These are phyloP conservation scores for Lomographa bimaculata DNA, from an alignment of 2,888 invertebrate genomes.

Conservation along the genomic window DNA sequence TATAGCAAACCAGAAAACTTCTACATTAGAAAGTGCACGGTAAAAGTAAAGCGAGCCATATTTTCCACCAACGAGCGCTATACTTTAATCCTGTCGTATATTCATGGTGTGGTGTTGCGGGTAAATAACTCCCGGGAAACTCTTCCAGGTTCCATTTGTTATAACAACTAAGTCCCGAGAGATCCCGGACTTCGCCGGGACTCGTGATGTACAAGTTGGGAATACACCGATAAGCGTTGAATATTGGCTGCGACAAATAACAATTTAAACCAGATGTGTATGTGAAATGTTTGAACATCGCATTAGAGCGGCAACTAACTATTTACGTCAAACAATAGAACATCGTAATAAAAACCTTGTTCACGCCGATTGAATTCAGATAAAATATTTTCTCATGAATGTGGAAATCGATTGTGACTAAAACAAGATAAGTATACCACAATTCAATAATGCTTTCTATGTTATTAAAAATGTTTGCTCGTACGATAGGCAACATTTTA, in stretches of 20 bases:
- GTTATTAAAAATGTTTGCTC: not conserved
- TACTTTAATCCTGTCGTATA: constrained; percentile 66
- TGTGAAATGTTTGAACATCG: constrained; percentile 8
- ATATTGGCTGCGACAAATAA: constrained; percentile 29
- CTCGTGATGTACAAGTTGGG: constrained; percentile 43
- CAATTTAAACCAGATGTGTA: constrained; percentile 25
- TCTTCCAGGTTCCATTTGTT: constrained; percentile 69
- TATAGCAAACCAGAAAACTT: constrained; percentile 44
- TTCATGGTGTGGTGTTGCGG: constrained; percentile 60
- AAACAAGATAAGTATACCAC: constrained; percentile 14
- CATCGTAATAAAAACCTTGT: constrained; percentile 28
- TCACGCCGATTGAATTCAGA: constrained; percentile 30
- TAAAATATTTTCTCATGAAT: constrained; percentile 21
- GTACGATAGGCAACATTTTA: too few relatives aligned
- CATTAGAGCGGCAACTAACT: constrained; percentile 7
- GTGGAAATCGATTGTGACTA: constrained; percentile 1
- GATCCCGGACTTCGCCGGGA: constrained; percentile 50
- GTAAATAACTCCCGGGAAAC: constrained; percentile 64
- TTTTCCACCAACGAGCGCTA: constrained; percentile 58
- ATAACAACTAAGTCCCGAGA: constrained; percentile 60
- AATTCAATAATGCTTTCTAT: not conserved
- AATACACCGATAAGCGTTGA: constrained; percentile 38
- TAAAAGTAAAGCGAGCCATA: constrained; percentile 50
- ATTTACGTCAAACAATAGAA: constrained; percentile 31
- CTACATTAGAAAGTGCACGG: constrained; percentile 41